Conservation (phyloP, 23 tunicate species). For the Trididemnum clinides region DNA sequence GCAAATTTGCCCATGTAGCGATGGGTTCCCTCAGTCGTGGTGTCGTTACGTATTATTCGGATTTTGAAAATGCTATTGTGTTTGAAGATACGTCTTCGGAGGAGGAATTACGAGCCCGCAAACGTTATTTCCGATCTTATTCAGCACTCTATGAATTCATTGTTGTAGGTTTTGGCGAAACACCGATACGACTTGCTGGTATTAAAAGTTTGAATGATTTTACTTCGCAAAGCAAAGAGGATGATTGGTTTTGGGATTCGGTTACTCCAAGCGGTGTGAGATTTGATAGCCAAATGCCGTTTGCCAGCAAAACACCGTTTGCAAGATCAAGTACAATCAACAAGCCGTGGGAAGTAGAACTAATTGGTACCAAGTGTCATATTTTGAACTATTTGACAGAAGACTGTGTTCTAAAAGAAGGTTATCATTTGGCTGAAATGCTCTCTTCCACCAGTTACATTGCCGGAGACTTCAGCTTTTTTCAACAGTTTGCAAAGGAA, state of each 20-base stretch:
- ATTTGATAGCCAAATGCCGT: conserved; percentile 57
- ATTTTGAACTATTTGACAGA: not conserved
- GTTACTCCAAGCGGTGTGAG: conserved; percentile 23
- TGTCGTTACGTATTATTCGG: conserved; percentile 53
- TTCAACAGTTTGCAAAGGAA: not conserved
- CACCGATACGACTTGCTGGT: conserved; percentile 44
- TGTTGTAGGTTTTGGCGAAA: conserved; percentile 38
- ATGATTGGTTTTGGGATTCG: conserved; percentile 48
- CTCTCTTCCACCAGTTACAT: not conserved
- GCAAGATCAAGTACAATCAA: conserved; percentile 24
- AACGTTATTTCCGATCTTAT: conserved; percentile 37
- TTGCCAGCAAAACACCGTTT: conserved; percentile 43
- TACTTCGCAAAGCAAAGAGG: not conserved
- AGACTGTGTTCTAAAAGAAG: not conserved
- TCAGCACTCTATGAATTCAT: conserved; percentile 38
- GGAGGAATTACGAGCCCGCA: not conserved
- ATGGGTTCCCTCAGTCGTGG: conserved; percentile 51
- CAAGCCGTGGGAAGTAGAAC: conserved; percentile 14
- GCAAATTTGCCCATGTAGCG: conserved; percentile 41
- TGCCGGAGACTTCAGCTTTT: not conserved
- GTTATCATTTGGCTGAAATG: not conserved
- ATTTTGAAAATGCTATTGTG: conserved; percentile 60
- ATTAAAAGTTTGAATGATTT: conserved; percentile 40
- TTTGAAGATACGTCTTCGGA: conserved; percentile 18
- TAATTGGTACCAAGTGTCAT: not conserved